Base-by-base conservation (phyloP, 2,888 invertebrate genomes). In the Zootermopsis nevadensis region DNA sequence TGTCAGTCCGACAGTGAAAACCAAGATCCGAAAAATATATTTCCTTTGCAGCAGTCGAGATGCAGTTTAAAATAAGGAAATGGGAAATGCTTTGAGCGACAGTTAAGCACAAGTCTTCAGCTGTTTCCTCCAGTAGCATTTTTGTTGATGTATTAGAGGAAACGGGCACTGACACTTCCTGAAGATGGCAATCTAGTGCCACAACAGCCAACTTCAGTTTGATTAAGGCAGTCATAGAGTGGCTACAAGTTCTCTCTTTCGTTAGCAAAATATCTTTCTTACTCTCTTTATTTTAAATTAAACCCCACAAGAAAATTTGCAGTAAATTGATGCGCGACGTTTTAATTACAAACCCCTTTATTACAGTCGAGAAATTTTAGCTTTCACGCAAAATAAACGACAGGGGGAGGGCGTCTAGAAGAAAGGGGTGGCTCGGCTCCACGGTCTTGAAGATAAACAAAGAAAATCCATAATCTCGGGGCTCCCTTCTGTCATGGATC, bases 51-150 rank as follows among this genome's bases (percentile, higher is more conserved):
- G n/a, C 6, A 60, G 33, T 69, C 69, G 33, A 69, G 69, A 69
- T 69, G 10, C 0, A 15, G 33, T 30, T 69, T 31, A 2, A 69
- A 19, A 30, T 30, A n/a, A 31, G 69, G 69, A 69, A 69, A 69
- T 69, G 69, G 19, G 33, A 33, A 69, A 12, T 31, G 69, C 33
- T 69, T 69, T 69, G 69, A 69, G 33, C 19, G 69, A 69, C 69
- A 69, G 69, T 31, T 69, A 30, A 69, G 33, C 19, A 33, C 22
- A 4, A 69, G 30, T 12, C 33, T 33, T 69, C 19, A 22, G 69
- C 69, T 69, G 69, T 69, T 69, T 69, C 69, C 69, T 69, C 33
- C 69, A 69, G 69, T 30, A 30, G 8, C 24, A 33, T 33, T 69
- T 69, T 69, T 69, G 30, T n/a, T 69, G 22, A 31, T 15, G 22